phyloP scores from a whole-genome alignment of 2,888 invertebrate genomes.

The Formica aserva region DNA sequence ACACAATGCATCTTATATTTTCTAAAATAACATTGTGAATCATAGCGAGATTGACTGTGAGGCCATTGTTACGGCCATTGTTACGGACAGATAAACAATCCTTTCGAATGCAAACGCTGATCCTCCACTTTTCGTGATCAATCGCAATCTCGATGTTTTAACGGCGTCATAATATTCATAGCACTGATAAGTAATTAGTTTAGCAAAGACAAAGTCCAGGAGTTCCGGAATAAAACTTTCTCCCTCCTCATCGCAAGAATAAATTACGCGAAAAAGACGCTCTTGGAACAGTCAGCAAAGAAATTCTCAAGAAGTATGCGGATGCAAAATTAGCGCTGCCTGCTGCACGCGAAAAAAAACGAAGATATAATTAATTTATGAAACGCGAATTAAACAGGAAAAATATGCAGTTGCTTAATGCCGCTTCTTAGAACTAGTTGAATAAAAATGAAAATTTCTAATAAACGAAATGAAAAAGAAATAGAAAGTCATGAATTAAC shows the following conservation, averaged over 20 bases:
- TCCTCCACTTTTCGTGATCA: constrained; percentile 28
- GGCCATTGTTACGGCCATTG: constrained; percentile 12
- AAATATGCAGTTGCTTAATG: constrained; percentile 43
- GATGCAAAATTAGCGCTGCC: constrained; percentile 41
- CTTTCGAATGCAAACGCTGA: constrained; percentile 13
- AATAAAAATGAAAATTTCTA: constrained; percentile 36
- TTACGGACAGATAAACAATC: constrained; percentile 19
- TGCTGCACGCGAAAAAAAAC: constrained; percentile 32
- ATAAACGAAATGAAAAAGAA: constrained; percentile 6
- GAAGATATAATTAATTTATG: constrained; percentile 51
- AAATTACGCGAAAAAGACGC: constrained; percentile 40
- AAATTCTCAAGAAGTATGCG: constrained; percentile 42
- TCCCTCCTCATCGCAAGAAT: constrained; percentile 14
- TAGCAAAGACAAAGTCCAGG: constrained; percentile 43
- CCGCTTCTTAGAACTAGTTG: constrained; percentile 21
- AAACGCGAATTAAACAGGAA: constrained; percentile 41
- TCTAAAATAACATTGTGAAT: constrained; percentile 23
- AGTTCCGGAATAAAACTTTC: constrained; percentile 33
- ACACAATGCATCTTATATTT: constrained; percentile 4
- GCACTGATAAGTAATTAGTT: constrained; percentile 48
- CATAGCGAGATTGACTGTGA: neutral
- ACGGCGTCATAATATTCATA: constrained; percentile 35
- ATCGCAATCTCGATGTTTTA: constrained; percentile 37
- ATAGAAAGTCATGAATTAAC: constrained; percentile 6
- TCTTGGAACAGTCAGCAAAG: constrained; percentile 23